phyloP scores from a whole-genome alignment of 1,140 invertebrate genomes.

The Polypedilum pembai region DNA sequence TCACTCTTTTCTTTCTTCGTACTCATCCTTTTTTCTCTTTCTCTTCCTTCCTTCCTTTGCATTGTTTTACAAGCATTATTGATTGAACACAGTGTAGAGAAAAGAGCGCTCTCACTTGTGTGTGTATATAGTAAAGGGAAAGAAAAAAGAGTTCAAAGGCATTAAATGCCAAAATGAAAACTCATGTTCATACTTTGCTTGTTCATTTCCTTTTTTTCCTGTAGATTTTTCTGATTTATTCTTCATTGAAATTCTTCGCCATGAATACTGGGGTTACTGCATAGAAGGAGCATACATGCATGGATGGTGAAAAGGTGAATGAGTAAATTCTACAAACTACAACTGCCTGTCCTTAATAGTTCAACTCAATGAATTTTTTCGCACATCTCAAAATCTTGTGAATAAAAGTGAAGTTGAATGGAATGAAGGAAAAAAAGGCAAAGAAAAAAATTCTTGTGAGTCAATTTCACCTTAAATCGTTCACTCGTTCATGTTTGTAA shows the following conservation, averaged over 20 bases:
- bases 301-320: not conserved
- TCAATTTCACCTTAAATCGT: not conserved
- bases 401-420: not conserved
- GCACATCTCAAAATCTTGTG: not conserved
- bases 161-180: slow-evolving; percentile 19
- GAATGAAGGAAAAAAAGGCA: not conserved
- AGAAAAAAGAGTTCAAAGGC: not conserved
- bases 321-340: slow-evolving; percentile 12
- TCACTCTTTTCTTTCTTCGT: not conserved
- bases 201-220: slow-evolving; percentile 18
- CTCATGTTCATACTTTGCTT: slow-evolving; percentile 17
- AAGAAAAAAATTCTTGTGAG: not conserved
- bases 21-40: not conserved
- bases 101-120: not conserved
- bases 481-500: slow-evolving; percentile 1
- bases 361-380: not conserved
- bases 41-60: not conserved
- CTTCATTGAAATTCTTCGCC: slow-evolving; percentile 11
- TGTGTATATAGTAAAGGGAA: not conserved
- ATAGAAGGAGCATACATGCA: not conserved
- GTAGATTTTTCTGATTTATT: slow-evolving; percentile 19
- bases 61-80: slow-evolving; percentile 19
- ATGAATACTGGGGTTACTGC: not conserved
- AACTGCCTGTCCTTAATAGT: not conserved
- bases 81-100: not conserved